phyloP scores from a whole-genome alignment of 2,113 vertebrate species.

The Aleadryas rufinucha region DNA sequence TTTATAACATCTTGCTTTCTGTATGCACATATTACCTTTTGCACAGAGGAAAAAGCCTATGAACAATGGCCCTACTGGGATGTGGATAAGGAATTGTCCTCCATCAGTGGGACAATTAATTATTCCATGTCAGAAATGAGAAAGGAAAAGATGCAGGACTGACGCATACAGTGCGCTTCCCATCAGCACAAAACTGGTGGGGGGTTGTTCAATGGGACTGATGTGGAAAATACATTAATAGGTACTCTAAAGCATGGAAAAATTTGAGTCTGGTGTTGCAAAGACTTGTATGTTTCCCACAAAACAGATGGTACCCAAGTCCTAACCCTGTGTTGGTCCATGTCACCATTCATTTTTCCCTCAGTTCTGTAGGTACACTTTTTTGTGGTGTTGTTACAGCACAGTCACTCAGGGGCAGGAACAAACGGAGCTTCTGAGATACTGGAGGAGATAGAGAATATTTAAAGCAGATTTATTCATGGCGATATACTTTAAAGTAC shows the following conservation, averaged over 20 bases:
- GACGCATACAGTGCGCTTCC: neutral
- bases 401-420: neutral
- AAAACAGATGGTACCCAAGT: neutral
- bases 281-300: neutral
- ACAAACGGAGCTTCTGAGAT: neutral
- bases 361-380: neutral
- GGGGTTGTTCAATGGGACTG: neutral
- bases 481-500: neutral
- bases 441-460: rapidly evolving
- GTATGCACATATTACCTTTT: neutral
- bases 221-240: neutral
- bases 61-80: neutral
- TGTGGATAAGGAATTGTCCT: neutral
- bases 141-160: neutral
- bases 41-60: neutral
- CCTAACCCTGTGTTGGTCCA: neutral
- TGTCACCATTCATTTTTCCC: neutral
- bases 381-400: neutral
- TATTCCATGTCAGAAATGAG: neutral
- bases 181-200: neutral
- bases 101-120: neutral
- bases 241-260: neutral
- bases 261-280: neutral
- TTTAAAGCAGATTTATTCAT: neutral
- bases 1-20: neutral